Conservation (phyloP, 2,113 vertebrate species). For the Scophthalmus maximus region DNA sequence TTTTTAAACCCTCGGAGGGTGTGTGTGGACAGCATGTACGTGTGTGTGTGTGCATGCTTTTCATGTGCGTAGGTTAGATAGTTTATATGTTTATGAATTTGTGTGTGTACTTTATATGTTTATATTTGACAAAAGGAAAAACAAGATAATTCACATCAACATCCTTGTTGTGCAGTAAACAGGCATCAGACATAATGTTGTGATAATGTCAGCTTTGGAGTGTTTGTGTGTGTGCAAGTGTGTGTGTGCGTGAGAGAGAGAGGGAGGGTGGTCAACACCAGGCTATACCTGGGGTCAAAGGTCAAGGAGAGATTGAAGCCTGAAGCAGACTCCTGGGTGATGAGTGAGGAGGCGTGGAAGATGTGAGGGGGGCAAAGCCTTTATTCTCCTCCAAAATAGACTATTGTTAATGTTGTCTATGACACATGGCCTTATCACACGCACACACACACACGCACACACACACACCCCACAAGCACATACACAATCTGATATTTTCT, state of each 20-base stretch:
- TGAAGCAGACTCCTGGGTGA: constrained; percentile 42
- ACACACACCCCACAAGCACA: not conserved
- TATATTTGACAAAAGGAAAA: not conserved
- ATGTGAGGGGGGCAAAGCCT: constrained; percentile 18
- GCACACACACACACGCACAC: constrained; percentile 20
- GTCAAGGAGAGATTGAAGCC: constrained; percentile 70
- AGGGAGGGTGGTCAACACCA: constrained; percentile 59
- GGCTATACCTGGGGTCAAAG: constrained; percentile 73
- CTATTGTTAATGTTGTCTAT: constrained; percentile 73
- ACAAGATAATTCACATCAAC: constrained; percentile 22
- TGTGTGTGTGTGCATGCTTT: not conserved
- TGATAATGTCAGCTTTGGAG: constrained; percentile 2
- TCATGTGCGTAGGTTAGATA: not conserved
- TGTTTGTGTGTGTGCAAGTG: constrained; percentile 16
- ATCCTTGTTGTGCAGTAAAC: constrained; percentile 3
- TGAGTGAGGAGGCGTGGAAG: constrained; percentile 40
- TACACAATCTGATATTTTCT: constrained; percentile 17
- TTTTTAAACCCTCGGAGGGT: constrained; percentile 70
- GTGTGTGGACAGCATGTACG: constrained; percentile 31
- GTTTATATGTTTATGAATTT: not conserved
- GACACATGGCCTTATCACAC: constrained; percentile 67
- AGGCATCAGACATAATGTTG: not conserved
- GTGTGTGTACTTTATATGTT: not conserved
- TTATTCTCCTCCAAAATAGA: constrained; percentile 65
- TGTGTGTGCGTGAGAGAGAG: not conserved